phyloP scores from a whole-genome alignment of 2,113 vertebrate species.

The Neogobius melanostomus region DNA sequence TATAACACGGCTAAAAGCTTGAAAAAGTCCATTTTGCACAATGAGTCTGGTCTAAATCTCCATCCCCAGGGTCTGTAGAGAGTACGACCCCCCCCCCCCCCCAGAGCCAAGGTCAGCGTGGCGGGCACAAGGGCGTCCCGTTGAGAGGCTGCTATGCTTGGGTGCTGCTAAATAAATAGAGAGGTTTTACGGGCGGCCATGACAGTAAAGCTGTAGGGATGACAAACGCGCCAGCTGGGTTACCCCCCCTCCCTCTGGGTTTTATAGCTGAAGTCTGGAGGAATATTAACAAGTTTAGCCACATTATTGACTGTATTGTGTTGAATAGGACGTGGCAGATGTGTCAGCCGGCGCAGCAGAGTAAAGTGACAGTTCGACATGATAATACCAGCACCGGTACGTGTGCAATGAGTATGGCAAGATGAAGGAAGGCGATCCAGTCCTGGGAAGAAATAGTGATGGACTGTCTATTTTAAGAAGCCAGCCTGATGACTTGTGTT shows the following conservation, averaged over 20 bases:
- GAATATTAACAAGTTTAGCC: conserved; percentile 30
- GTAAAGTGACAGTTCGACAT: background rate
- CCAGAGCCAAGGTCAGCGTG: conserved; percentile 69
- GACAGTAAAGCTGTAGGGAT: conserved; percentile 60
- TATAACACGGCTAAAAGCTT: no score
- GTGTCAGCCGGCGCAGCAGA: background rate
- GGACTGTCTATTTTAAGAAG: no score
- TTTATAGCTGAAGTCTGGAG: conserved; percentile 34
- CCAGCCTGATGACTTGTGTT: no score
- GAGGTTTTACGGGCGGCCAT: conserved; percentile 54
- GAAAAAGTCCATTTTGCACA: background rate
- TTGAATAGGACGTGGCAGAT: conserved; percentile 15
- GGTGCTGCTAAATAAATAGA: conserved; percentile 62
- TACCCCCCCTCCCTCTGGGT: conserved; percentile 23
- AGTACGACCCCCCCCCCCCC: conserved; percentile 13
- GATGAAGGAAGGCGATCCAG: background rate
- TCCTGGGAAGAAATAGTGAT: no score
- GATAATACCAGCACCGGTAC: conserved; percentile 5
- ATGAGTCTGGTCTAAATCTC: conserved; percentile 13
- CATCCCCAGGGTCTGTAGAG: no score
- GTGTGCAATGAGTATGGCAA: background rate
- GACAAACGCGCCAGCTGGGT: conserved; percentile 52
- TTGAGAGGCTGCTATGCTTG: conserved; percentile 50
- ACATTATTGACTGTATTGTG: conserved; percentile 1
- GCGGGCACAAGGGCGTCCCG: conserved; percentile 59